Conservation (phyloP, 2,797 vertebrate genomes). For the Allobates femoralis region DNA sequence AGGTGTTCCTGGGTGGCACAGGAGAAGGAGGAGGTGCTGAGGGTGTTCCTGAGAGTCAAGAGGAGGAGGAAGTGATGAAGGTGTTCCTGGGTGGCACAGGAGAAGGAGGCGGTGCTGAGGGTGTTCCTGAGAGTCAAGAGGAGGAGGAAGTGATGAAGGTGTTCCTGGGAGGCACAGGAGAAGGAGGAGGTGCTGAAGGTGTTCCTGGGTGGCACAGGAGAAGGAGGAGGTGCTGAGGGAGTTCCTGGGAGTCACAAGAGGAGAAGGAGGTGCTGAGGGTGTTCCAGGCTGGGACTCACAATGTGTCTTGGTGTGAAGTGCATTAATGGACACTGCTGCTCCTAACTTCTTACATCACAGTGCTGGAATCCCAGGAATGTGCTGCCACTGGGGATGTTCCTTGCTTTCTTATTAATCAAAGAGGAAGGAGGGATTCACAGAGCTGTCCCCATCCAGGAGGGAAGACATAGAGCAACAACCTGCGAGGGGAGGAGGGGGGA, state of each 20-base stretch:
- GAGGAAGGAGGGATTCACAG: slow-evolving; percentile 1
- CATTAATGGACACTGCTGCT: slow-evolving; percentile 28
- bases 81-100: too few relatives aligned
- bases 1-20: too few relatives aligned
- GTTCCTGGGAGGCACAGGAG: slow-evolving; percentile 26
- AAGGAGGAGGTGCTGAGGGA: slow-evolving; percentile 27
- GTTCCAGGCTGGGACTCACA: background rate
- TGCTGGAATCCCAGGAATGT: slow-evolving; percentile 60
- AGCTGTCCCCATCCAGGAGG: slow-evolving; percentile 24
- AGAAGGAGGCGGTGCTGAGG: too few relatives aligned
- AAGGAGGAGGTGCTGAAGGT: too few relatives aligned
- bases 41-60: slow-evolving; percentile 29
- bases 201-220: too few relatives aligned
- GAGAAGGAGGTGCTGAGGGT: slow-evolving; percentile 18
- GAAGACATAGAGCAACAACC: slow-evolving; percentile 20
- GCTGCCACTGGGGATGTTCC: slow-evolving; percentile 50
- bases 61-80: too few relatives aligned
- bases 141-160: too few relatives aligned
- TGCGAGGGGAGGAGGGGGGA: background rate
- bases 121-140: slow-evolving; percentile 37
- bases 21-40: slow-evolving; percentile 13
- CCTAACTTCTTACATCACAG: slow-evolving; percentile 57
- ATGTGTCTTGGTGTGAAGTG: slow-evolving; percentile 42
- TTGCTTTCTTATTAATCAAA: slow-evolving; percentile 45
- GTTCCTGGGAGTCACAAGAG: too few relatives aligned